A percentile compares a stretch with the other conserved stretches of the same genome.
Evolutionary conservation across 2,888 invertebrate species (phyloP).

Genomic region (Erannis defoliaria): DNA sequence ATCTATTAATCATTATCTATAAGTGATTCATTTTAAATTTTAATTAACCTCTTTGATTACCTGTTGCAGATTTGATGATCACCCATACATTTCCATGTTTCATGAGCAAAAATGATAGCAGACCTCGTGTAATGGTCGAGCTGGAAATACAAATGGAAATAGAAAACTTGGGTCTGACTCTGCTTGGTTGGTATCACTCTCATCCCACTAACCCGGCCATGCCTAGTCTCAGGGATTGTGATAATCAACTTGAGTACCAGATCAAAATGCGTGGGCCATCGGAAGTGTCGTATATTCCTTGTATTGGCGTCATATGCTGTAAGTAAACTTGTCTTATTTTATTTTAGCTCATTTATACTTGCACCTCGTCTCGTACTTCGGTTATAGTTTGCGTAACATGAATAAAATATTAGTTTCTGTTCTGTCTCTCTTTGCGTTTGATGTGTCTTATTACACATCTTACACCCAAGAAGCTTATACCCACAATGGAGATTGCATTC

Average conservation of each 20-base stretch:
- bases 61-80: conserved; percentile 91
- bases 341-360: not conserved
- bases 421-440: too few relatives aligned
- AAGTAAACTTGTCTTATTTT: conserved; percentile 75
- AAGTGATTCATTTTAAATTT: too few relatives aligned
- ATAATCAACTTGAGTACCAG: conserved; percentile 97
- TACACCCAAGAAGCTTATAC: too few relatives aligned
- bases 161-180: conserved; percentile 92
- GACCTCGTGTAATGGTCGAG: conserved; percentile 92
- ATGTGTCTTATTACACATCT: too few relatives aligned
- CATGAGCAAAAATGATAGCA: conserved; percentile 92
- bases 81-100: conserved; percentile 96
- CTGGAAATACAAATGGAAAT: conserved; percentile 94
- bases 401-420: too few relatives aligned
- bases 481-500: too few relatives aligned
- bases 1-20: too few relatives aligned
- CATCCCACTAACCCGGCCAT: conserved; percentile 96
- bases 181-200: conserved; percentile 98
- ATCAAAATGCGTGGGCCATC: conserved; percentile 97
- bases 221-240: conserved; percentile 95
- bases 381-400: too few relatives aligned
- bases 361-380: not conserved
- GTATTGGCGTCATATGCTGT: conserved; percentile 97
- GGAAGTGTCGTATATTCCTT: conserved; percentile 97
- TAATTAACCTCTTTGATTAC: too few relatives aligned